Evolutionary conservation across 2,797 vertebrate species (phyloP).

Genomic region (Gallinago stenura): DNA sequence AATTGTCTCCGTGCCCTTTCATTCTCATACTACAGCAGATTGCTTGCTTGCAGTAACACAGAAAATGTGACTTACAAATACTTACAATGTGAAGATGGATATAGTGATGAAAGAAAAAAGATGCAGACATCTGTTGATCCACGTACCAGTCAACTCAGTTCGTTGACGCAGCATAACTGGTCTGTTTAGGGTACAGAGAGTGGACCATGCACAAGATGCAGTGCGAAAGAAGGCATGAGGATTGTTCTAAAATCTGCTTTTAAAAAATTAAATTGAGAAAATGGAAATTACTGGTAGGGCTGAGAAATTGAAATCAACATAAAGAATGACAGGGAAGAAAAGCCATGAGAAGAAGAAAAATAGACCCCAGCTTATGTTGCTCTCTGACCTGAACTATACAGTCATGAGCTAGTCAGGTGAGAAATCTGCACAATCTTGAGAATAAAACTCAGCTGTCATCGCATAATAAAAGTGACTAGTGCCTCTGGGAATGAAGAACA

Average conservation of each 20-base stretch:
- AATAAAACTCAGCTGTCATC: conserved; percentile 30
- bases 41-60: neutral
- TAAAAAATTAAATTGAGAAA: fast-evolving
- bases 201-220: neutral
- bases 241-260: neutral
- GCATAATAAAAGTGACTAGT: conserved; percentile 10
- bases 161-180: neutral
- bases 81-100: neutral
- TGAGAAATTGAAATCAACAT: neutral
- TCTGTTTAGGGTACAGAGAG: neutral
- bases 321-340: neutral
- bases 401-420: neutral
- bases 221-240: neutral
- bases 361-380: neutral
- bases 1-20: neutral
- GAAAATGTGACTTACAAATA: neutral
- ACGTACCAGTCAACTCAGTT: neutral
- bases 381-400: conserved; percentile 21
- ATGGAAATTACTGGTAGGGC: neutral
- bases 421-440: conserved; percentile 12
- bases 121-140: neutral
- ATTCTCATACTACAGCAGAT: neutral
- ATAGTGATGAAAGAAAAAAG: neutral
- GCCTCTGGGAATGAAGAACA: conserved; percentile 14
- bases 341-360: neutral